These are phyloP conservation scores for Cassiopea xamachana DNA, from an alignment of 30 jellyfish, hydroid and myxozoan species.

Conservation along the genomic window DNA sequence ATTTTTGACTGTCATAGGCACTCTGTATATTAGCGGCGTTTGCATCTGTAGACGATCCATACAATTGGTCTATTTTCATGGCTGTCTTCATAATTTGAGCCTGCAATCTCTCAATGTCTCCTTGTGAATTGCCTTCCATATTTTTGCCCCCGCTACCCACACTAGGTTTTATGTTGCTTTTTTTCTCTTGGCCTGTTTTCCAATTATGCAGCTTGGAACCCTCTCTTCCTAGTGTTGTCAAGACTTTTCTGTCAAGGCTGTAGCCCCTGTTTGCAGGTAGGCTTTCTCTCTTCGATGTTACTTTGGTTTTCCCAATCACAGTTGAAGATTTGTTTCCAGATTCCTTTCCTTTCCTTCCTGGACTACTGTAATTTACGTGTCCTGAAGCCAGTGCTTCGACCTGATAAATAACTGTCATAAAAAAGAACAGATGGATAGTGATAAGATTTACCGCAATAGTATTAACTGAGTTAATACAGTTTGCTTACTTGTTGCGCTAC, in stretches of 20 bases:
- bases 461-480: not conserved
- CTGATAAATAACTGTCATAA: not conserved
- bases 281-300: not conserved
- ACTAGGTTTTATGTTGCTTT: not conserved
- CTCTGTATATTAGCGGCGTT: not conserved
- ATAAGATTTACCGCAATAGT: too few relatives aligned
- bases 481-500: not conserved
- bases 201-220: not conserved
- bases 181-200: not conserved
- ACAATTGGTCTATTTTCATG: slow-evolving; percentile 16
- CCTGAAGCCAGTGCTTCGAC: not conserved
- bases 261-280: not conserved
- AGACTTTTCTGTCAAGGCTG: not conserved
- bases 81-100: slow-evolving; percentile 43
- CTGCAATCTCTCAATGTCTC: slow-evolving; percentile 16
- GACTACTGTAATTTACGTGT: not conserved
- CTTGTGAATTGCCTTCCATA: not conserved
- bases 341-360: not conserved
- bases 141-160: not conserved
- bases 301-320: not conserved
- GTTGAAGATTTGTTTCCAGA: not conserved
- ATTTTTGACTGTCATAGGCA: not conserved
- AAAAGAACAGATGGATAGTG: not conserved
- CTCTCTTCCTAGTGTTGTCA: not conserved
- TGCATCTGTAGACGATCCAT: not conserved